Evolutionary conservation across 1,140 invertebrate species (phyloP).

Genomic region (Dermatophagoides farinae): DNA sequence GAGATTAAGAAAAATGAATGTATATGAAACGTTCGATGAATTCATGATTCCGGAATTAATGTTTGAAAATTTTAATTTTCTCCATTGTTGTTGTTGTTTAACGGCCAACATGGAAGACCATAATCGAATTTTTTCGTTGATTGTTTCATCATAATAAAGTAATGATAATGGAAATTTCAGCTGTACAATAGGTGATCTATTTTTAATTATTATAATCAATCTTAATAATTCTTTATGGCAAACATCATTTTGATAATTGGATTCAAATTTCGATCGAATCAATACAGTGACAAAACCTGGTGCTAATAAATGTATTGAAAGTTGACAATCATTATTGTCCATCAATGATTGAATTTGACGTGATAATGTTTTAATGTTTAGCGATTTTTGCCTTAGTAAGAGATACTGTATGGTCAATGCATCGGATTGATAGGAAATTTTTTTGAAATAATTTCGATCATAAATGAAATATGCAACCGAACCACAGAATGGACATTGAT

Average conservation of each 20-base stretch:
- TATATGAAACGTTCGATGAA: no score
- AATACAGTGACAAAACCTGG: background rate
- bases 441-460: background rate
- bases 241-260: background rate
- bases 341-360: background rate
- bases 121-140: background rate
- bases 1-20: no score
- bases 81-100: no score
- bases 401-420: background rate
- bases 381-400: background rate
- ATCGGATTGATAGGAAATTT: background rate
- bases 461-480: background rate
- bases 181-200: background rate
- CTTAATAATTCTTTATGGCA: background rate
- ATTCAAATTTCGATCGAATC: background rate
- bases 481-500: conserved; percentile 6
- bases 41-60: no score
- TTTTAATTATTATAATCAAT: background rate
- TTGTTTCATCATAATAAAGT: background rate
- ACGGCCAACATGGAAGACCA: no score
- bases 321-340: background rate
- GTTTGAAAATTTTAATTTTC: no score
- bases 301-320: background rate
- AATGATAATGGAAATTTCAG: background rate
- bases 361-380: background rate